Evolutionary conservation across 2,113 vertebrate species (phyloP), one percentile per base, ranked within the genome.

Genomic region (Pituophis catenifer): DNA sequence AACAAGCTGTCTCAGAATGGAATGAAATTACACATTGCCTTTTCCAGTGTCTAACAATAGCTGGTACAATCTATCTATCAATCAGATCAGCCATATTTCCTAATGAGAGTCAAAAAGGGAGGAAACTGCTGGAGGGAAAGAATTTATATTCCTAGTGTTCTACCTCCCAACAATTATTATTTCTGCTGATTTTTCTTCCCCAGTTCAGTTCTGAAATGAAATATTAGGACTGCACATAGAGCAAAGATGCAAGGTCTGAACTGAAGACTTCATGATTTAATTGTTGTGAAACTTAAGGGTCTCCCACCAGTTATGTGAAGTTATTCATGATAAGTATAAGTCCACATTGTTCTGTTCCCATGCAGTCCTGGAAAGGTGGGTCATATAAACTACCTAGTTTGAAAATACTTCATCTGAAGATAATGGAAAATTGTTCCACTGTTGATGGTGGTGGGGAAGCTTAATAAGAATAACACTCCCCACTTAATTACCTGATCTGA

Each of bases 21-120:
- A 89, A 92, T 10, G 53, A 53, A 89, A 85, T 89, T 89, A 89
- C 65, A 33, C 38, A 89, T 50, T 70, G 58, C 4, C 38, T 54
- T 88, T 88, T 92, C 58, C 33, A 92, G 86, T 53, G 38, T 89
- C 88, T 93, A 89, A 89, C 81, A 89, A 93, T 89, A 89, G 53
- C 85, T 29, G n/a, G 53, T 48, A 89, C 62, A 85, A 81, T 44
- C 15, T 75, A 38, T 75, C n/a, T 81, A 44, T 44, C 75, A 21
- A 44, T 58, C 65, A 24, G 92, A 33, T 59, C 53, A 57, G n/a
- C 12, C 38, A 58, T 55, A 58, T 93, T 58, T 89, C 53, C 19
- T 81, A 88, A 70, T 89, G 15, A 88, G 33, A 55, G 4, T 55
- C 24, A 75, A 59, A 62, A 50, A 89, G 50, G 29, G 8, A 87